Base-by-base conservation (phyloP, 2,113 vertebrate species). In the Alectura lathami region DNA sequence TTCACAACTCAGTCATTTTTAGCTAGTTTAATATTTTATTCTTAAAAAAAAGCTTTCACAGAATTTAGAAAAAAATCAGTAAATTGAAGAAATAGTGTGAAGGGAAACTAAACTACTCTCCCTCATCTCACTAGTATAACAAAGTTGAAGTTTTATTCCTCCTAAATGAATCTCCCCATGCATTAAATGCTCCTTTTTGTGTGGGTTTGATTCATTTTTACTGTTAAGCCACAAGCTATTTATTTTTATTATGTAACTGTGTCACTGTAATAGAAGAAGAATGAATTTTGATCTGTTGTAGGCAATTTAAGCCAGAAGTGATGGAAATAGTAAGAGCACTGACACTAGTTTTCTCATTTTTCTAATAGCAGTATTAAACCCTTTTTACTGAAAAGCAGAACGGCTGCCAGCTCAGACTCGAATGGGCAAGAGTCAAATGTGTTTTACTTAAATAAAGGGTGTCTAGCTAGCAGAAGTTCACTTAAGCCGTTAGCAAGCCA, bases 191-290 rank as follows among this genome's bases (percentile, higher is more conserved):
- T 73, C 59, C 7, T 87, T 82, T 90, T 93, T 83, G 21, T 92
- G 84, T 88, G 91, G 83, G 80, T 93, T 91, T 83, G 72, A 90
- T 48, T 96, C 5, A 83, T 88, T 90, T 94, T 86, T 94, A 69
- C 77, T 81, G 21, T 80, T 64, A 77, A 89, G 30, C 73, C 45
- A 5, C 83, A 68, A 92, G 51, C 76, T 85, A 51, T 67, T 87
- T 83, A 42, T 60, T 89, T 91, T 86, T 92, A 67, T 66, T 92
- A 43, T 51, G 69, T 27, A 91, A 13, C 81, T 93, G 48, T 91
- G 83, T 74, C 80, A 63, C 47, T 87, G 23, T 67, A 83, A 78
- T 83, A 80, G 83, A 54, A 91, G 51, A 38, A 79, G 38, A 91
- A 89, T 78, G 60, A 68, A 72, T 83, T 91, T 81, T 1, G 0